Conservation (phyloP, 1,140 invertebrate species). For the Meloidogyne chitwoodi region DNA sequence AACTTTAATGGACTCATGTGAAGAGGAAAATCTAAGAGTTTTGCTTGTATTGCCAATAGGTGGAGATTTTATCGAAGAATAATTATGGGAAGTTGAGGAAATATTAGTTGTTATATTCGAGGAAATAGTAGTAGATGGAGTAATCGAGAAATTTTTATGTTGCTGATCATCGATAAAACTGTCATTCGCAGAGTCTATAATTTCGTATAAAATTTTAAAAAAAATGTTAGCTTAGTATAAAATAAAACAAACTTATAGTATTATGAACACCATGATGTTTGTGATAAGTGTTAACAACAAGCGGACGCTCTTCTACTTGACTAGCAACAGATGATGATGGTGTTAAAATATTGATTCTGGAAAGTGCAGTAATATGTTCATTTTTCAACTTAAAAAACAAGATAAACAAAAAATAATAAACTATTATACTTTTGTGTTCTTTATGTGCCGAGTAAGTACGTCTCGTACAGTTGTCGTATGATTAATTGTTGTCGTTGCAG, state of each 20-base stretch:
- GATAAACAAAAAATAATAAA: not conserved
- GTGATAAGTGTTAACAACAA: not conserved
- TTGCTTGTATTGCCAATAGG: not conserved
- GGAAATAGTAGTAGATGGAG: not conserved
- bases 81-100: not conserved
- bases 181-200: not conserved
- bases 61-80: not conserved
- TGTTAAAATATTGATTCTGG: not conserved
- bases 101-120: not conserved
- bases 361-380: not conserved
- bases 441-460: constrained; percentile 21
- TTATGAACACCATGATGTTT: not conserved
- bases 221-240: not conserved
- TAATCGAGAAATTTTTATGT: not conserved
- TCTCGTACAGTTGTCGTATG: constrained; percentile 30
- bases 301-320: not conserved
- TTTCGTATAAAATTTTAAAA: not conserved
- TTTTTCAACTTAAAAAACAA: not conserved
- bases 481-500: constrained; percentile 7
- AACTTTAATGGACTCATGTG: not conserved
- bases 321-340: not conserved
- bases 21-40: not conserved
- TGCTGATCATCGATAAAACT: not conserved
- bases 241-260: not conserved
- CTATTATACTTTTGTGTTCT: constrained; percentile 1